phyloP scores from a whole-genome alignment of 2,888 invertebrate genomes.

The Ommatoiulus sabulosus region DNA sequence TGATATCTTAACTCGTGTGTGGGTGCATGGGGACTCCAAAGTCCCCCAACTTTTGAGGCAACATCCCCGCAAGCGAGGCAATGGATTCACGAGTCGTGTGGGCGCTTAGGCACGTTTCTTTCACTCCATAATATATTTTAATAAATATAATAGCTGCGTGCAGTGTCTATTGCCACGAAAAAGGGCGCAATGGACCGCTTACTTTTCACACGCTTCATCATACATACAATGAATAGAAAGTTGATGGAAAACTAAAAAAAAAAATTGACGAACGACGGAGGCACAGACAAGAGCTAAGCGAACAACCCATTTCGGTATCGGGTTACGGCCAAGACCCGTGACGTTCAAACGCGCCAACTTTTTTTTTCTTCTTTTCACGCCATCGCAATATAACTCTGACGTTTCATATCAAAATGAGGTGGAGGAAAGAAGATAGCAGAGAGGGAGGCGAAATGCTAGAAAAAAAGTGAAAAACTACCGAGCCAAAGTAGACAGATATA shows the following conservation, averaged over 20 bases:
- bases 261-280: conserved; percentile 22
- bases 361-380: conserved; percentile 45
- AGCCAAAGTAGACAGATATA: conserved; percentile 34
- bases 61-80: not conserved
- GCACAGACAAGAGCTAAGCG: conserved; percentile 17
- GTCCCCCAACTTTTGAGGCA: not conserved
- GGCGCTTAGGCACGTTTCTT: conserved; percentile 20
- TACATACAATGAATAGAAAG: conserved; percentile 27
- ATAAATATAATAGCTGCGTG: not conserved
- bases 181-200: conserved; percentile 34
- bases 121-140: not conserved
- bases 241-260: not conserved
- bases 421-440: conserved; percentile 50
- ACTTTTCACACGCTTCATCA: conserved; percentile 21
- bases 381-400: conserved; percentile 42
- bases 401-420: conserved; percentile 52
- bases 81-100: not conserved
- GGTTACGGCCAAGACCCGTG: conserved; percentile 45
- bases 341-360: conserved; percentile 38
- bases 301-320: conserved; percentile 48
- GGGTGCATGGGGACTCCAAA: not conserved
- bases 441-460: conserved; percentile 33
- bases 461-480: conserved; percentile 18
- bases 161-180: not conserved
- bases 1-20: not conserved